phyloP scores from a whole-genome alignment of 2,888 invertebrate genomes.

The Tethea ocularis region DNA sequence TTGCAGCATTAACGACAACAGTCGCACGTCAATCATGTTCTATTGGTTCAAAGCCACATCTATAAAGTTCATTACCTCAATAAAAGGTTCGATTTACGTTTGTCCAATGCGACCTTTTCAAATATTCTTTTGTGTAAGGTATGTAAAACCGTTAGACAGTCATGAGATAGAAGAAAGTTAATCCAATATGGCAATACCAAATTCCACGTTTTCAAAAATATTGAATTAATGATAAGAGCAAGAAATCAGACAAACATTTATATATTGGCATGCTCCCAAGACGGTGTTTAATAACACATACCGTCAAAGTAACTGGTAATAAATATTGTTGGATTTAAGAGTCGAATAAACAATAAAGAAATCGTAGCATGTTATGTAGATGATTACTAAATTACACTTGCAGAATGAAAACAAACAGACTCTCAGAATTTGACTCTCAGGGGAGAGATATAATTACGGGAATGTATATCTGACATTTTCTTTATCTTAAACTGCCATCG shows the following conservation, averaged over 20 bases:
- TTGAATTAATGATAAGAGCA: conserved; percentile 5
- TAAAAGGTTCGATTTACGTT: conserved; percentile 56
- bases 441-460: too few relatives aligned
- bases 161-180: conserved; percentile 11
- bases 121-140: conserved; percentile 26
- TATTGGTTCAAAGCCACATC: conserved; percentile 79
- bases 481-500: conserved; percentile 29
- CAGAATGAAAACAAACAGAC: neutral
- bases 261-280: conserved; percentile 7
- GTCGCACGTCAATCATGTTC: conserved; percentile 75
- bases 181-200: neutral
- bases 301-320: neutral
- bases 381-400: neutral
- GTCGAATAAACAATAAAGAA: conserved; percentile 1
- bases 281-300: conserved; percentile 6
- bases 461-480: conserved; percentile 8
- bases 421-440: too few relatives aligned
- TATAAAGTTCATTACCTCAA: conserved; percentile 75
- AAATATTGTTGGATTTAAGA: neutral
- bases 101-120: conserved; percentile 48
- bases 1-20: conserved; percentile 53
- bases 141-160: conserved; percentile 20
- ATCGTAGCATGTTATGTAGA: neutral
- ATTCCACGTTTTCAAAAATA: neutral
- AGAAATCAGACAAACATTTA: conserved; percentile 4